Evolutionary conservation across 2,888 invertebrate species (phyloP).

Genomic region (Pseudococcus longispinus): DNA sequence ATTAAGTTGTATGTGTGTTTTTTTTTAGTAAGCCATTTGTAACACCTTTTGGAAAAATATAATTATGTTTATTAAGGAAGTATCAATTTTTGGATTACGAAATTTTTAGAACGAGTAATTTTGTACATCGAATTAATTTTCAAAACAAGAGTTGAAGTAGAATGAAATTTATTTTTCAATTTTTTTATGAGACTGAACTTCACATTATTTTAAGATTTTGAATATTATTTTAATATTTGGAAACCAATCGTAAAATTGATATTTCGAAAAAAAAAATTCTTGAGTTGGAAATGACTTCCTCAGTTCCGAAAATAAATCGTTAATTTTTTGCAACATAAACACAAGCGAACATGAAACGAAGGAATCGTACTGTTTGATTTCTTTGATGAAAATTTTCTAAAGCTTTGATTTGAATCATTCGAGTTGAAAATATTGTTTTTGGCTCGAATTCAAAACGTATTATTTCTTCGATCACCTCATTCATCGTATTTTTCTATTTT

Average conservation of each 20-base stretch:
- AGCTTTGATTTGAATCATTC: conserved; percentile 1
- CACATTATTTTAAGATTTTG: too few relatives aligned
- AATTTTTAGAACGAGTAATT: too few relatives aligned
- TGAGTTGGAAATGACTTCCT: not conserved
- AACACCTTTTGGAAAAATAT: conserved; percentile 4
- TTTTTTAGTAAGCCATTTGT: conserved; percentile 4
- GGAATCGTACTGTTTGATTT: not conserved
- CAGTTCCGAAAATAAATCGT: not conserved
- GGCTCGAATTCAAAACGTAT: conserved; percentile 15
- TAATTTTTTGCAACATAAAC: not conserved
- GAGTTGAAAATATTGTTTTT: conserved; percentile 9
- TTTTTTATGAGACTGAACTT: too few relatives aligned
- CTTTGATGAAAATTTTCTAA: not conserved
- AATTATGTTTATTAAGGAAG: not conserved
- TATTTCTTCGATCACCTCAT: not conserved
- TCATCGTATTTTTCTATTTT: not conserved
- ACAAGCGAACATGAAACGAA: not conserved
- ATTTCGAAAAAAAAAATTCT: too few relatives aligned
- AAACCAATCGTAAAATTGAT: too few relatives aligned
- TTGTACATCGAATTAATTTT: too few relatives aligned
- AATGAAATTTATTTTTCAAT: too few relatives aligned
- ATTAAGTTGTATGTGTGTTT: not conserved
- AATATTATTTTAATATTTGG: too few relatives aligned
- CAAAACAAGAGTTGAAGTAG: too few relatives aligned
- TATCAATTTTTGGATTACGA: not conserved